Conservation (phyloP, 2,113 vertebrate genomes). For the Mystacornis crossleyi region DNA sequence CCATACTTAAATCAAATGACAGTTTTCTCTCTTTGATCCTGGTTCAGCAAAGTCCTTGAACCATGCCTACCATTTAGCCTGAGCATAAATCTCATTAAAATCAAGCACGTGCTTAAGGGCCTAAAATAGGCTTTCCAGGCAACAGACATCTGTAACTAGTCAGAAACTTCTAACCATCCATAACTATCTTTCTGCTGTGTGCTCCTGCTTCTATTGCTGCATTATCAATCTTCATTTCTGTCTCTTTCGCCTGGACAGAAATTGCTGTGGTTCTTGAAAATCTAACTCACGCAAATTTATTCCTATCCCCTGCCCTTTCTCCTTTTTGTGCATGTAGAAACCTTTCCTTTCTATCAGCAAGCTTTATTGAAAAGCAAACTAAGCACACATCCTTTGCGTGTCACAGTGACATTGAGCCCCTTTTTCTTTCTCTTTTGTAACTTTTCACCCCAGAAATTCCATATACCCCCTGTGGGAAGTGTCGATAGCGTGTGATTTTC, state of each 20-base stretch:
- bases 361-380: neutral
- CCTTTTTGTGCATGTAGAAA: neutral
- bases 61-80: neutral
- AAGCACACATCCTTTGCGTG: neutral
- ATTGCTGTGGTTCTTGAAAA: conserved; percentile 50
- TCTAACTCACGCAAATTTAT: neutral
- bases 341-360: neutral
- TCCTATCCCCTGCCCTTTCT: neutral
- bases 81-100: conserved; percentile 43
- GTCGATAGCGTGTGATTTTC: neutral
- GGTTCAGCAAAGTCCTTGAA: neutral
- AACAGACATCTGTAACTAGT: conserved; percentile 27
- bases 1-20: neutral
- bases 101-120: neutral
- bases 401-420: conserved; percentile 1
- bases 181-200: conserved; percentile 51
- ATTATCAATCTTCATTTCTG: conserved; percentile 56
- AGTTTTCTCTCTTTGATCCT: neutral
- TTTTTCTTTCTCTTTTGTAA: neutral
- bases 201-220: conserved; percentile 9
- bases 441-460: neutral
- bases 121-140: neutral
- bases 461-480: neutral
- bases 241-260: conserved; percentile 19
- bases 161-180: conserved; percentile 57